These are phyloP conservation scores for Leucosticte australis DNA, from an alignment of 2,113 vertebrate species.

Conservation along the genomic window DNA sequence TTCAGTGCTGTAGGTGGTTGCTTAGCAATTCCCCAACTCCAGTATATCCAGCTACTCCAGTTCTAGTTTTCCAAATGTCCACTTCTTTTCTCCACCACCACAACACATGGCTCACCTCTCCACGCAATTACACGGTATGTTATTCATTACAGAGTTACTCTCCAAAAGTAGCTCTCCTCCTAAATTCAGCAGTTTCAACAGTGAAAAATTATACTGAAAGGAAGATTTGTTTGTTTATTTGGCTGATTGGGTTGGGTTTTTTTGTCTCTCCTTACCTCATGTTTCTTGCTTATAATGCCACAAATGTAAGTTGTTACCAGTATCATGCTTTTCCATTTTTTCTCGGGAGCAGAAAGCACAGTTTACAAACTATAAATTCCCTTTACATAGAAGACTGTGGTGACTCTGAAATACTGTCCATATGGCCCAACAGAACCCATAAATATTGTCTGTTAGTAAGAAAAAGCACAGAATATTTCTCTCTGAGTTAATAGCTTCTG, in stretches of 20 bases:
- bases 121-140: not conserved
- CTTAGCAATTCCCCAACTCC: not conserved
- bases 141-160: not conserved
- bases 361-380: not conserved
- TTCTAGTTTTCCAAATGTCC: not conserved
- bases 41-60: not conserved
- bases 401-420: not conserved
- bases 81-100: not conserved
- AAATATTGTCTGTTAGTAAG: not conserved
- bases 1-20: not conserved
- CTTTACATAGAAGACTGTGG: not conserved
- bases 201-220: not conserved
- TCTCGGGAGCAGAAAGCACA: not conserved
- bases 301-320: not conserved
- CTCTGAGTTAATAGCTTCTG: not conserved
- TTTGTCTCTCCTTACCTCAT: not conserved
- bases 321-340: not conserved
- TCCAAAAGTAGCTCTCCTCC: not conserved
- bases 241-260: not conserved
- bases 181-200: not conserved
- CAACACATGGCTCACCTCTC: not conserved
- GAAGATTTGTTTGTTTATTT: not conserved
- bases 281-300: not conserved
- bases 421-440: not conserved
- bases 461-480: not conserved